Evolutionary conservation across 2,113 vertebrate genomes (phyloP).

Genomic region (Syrrhaptes paradoxus): DNA sequence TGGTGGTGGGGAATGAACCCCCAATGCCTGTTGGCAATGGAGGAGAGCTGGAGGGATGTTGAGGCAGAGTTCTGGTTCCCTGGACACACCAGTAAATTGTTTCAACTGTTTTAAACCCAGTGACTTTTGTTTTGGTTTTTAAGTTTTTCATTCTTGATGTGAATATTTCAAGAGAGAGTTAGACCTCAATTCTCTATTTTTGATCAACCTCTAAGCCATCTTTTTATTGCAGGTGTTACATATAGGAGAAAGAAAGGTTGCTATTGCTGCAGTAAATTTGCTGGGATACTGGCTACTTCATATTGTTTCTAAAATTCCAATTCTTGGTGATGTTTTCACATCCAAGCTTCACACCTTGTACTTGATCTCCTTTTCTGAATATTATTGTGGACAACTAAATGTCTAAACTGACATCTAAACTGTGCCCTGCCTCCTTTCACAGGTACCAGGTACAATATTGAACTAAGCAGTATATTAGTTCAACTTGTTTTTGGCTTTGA

Average conservation of each 20-base stretch:
- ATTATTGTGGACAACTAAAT: neutral
- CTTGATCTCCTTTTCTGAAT: neutral
- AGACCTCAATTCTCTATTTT: neutral
- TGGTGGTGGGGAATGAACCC: neutral
- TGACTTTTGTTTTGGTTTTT: neutral
- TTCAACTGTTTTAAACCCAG: neutral
- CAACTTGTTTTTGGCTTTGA: neutral
- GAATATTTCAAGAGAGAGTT: neutral
- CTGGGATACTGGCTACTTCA: neutral
- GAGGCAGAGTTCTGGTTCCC: neutral
- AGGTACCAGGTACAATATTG: neutral
- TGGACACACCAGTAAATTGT: neutral
- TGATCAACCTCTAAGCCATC: neutral
- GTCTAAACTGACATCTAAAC: neutral
- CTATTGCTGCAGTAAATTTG: neutral
- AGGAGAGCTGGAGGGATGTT: neutral
- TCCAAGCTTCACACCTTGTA: neutral
- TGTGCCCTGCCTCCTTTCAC: neutral
- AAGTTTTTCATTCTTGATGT: neutral
- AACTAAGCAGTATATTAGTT: neutral
- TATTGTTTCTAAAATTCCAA: neutral
- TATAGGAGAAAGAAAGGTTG: neutral
- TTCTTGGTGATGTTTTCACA: neutral
- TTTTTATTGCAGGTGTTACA: neutral
- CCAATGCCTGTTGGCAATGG: fast-evolving